Base-by-base conservation (phyloP, 2,113 vertebrate genomes). In the Etheostoma spectabile region DNA sequence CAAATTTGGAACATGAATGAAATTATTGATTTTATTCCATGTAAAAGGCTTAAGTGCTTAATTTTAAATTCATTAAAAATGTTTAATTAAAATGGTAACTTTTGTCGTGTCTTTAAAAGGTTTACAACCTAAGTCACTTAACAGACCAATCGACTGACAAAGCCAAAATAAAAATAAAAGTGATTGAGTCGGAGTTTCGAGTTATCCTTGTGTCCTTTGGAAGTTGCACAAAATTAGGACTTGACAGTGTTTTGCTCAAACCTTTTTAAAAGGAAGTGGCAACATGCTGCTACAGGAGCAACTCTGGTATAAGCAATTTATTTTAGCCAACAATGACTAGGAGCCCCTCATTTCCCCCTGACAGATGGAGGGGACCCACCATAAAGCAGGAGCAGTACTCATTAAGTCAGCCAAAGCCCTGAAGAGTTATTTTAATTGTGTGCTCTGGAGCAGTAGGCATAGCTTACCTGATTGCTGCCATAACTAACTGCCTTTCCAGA, bases 301-400 rank as follows among this genome's bases (percentile, higher is more conserved):
- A 51, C 84, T 61, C 35, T 0, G 19, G 68, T 19, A 78, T 27
- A 16, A 82, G 77, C 45, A 85, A 82, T 92, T 87, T 90, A 83
- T 91, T 89, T 78, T n/a, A 76, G 55, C 86, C 73, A 86, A 90
- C 88, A 89, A 87, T 88, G 88, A 86, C 88, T 87, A 79, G 84
- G 87, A 89, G 80, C 74, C 49, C 59, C 86, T 87, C 65, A 83
- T 91, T 92, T 93, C 90, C 90, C 86, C 84, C 65, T 87, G 86
- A 92, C 91, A 94, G 92, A 94, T 93, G 91, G 93, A 89, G 70
- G 82, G 73, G 78, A 86, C 79, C 85, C 27, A 86, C 90, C 83
- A 89, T 93, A 92, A 93, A 92, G 86, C 89, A 82, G 64, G 76
- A 77, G 82, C 81, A 91, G 71, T 82, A 92, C 89, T 91, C 86